These are phyloP conservation scores for Oriolus oriolus DNA, from an alignment of 2,113 vertebrate genomes.

Conservation along the genomic window DNA sequence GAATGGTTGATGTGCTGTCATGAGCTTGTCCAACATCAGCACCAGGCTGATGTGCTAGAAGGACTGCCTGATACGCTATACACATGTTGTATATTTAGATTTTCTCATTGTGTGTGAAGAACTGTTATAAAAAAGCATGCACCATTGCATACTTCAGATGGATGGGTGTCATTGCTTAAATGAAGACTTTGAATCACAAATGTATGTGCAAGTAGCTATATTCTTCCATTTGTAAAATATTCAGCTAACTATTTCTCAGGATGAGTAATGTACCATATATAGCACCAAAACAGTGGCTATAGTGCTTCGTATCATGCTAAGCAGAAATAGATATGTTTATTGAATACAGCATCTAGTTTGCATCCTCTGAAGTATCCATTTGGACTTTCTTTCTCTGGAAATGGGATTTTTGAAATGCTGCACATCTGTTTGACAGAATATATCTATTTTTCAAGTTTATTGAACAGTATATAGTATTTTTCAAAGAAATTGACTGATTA, in stretches of 20 bases:
- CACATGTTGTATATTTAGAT: slow-evolving; percentile 49
- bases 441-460: not conserved
- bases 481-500: not conserved
- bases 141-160: slow-evolving; percentile 50
- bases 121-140: slow-evolving; percentile 17
- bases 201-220: slow-evolving; percentile 56
- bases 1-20: not conserved
- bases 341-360: slow-evolving; percentile 16
- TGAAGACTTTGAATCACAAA: slow-evolving; percentile 67
- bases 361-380: slow-evolving; percentile 4
- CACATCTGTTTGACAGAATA: not conserved
- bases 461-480: not conserved
- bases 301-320: slow-evolving; percentile 16
- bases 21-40: not conserved
- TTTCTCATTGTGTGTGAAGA: slow-evolving; percentile 31
- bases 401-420: slow-evolving; percentile 15
- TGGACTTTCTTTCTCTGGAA: slow-evolving; percentile 31
- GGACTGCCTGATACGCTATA: slow-evolving; percentile 32
- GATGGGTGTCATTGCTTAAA: slow-evolving; percentile 69
- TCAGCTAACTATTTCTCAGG: slow-evolving; percentile 57
- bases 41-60: not conserved
- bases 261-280: slow-evolving; percentile 61
- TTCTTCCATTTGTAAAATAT: slow-evolving; percentile 71
- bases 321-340: slow-evolving; percentile 47
- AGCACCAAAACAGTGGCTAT: slow-evolving; percentile 49